Base-by-base conservation (phyloP, 92 coral and sea anemone species). In the Parazoanthus swiftii region DNA sequence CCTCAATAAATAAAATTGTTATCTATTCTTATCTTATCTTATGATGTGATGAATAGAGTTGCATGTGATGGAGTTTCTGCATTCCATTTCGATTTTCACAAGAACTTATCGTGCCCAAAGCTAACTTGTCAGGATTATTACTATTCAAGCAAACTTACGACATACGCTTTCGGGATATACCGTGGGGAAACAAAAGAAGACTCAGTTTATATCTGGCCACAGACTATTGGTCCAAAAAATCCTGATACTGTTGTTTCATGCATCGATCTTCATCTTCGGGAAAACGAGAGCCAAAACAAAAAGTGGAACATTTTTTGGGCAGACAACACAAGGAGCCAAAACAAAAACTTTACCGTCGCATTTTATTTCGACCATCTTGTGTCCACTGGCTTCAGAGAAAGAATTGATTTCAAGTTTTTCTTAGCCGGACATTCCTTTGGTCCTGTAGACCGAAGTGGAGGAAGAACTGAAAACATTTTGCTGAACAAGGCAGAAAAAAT, bases 1-100 rank as follows among this genome's bases (percentile, higher is more conserved):
- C 33, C 33, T 29, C 33, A 29, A 29, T 29, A 29, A 29, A 29
- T 29, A 29, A 29, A 29, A 29, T 29, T 29, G 33, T 29, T 29
- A 29, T 29, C 33, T 29, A 29, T 29, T 29, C 33, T 29, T 29
- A 29, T 29, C 33, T 29, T 29, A 29, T 29, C 33, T 29, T 29
- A 71, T 23, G 35, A 23, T 25, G 75, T 71, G 38, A 85, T 72
- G 89, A 43, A 85, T 23, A 65, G 81, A 3, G 81, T 26, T 42
- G 71, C 77, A 4, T 37, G 35, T 59, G 81, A 85, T 85, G 89
- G 81, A 73, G 89, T 85, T 44, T 85, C 89, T 39, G 76, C 89
- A 44, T 85, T 85, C 80, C 89, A 85, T 85, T 43, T 85, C 63
- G 89, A 85, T 51, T 85, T 85, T 74, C 89, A 85, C 81, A 85